Percentiles rank a stretch among this genome's conserved stretches.
Evolutionary conservation across 1,140 invertebrate genomes (phyloP).

Genomic region (Philotrypesis tridentata): DNA sequence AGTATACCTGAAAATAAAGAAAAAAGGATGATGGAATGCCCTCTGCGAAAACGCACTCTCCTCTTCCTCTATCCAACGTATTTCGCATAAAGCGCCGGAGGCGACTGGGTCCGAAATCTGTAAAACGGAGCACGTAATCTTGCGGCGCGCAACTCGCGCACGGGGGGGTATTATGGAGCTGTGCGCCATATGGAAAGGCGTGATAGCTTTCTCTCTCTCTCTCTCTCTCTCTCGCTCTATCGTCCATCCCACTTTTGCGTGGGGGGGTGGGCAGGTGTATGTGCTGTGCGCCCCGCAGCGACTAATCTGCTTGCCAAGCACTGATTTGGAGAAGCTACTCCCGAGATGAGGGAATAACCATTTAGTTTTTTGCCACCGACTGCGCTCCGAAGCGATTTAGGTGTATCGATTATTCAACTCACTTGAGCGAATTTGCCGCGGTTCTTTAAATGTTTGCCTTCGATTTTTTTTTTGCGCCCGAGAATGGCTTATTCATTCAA

Average conservation of each 20-base stretch:
- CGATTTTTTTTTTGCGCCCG: too few species aligned
- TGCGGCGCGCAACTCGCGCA: background rate
- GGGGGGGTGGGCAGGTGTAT: background rate
- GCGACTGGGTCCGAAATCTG: conserved; percentile 17
- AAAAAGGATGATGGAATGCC: conserved; percentile 6
- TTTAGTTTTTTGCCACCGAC: conserved; percentile 33
- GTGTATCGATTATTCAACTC: too few species aligned
- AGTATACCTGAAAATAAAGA: conserved; percentile 1
- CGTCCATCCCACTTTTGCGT: conserved; percentile 17
- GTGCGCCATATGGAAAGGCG: conserved; percentile 35
- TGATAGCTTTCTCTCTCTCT: conserved; percentile 31
- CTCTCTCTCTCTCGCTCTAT: conserved; percentile 3
- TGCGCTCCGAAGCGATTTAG: too few species aligned
- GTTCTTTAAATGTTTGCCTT: too few species aligned
- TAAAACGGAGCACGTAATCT: conserved; percentile 42
- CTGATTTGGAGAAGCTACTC: background rate
- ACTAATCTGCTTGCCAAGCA: conserved; percentile 16
- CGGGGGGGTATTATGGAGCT: background rate
- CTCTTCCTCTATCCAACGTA: background rate
- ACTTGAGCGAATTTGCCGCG: too few species aligned
- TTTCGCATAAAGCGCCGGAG: background rate
- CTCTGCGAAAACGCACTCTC: background rate
- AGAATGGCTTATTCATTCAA: too few species aligned
- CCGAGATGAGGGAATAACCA: background rate
- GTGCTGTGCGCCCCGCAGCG: conserved; percentile 2